Percentiles rank a stretch among this genome's conserved stretches.
Evolutionary conservation across 2,797 vertebrate genomes (phyloP).

Genomic region (Tauraco hartlaubi): DNA sequence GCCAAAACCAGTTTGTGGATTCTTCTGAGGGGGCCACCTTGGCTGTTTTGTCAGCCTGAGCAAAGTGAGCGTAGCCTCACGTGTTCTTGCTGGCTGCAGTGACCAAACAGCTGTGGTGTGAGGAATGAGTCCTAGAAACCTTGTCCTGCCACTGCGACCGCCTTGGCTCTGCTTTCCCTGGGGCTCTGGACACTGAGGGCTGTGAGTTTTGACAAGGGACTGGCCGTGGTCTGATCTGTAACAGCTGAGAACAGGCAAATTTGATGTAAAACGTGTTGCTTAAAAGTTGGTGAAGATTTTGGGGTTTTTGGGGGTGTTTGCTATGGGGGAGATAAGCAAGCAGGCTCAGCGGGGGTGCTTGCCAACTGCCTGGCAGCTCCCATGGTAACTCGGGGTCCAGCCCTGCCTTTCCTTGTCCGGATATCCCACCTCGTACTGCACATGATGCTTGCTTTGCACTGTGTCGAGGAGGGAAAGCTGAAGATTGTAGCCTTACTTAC

Average conservation of each 20-base stretch:
- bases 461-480: neutral
- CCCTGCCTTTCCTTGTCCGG: neutral
- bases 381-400: neutral
- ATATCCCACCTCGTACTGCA: rapidly evolving
- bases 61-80: neutral
- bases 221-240: neutral
- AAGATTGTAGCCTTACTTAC: neutral
- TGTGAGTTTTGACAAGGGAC: neutral
- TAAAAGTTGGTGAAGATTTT: neutral
- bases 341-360: rapidly evolving
- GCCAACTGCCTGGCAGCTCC: neutral
- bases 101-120: neutral
- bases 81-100: neutral
- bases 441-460: rapidly evolving
- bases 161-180: neutral
- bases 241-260: neutral
- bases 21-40: neutral
- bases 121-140: neutral
- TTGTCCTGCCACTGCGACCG: neutral
- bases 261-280: rapidly evolving
- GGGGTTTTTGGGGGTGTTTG: neutral
- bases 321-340: rapidly evolving
- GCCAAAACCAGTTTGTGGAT: neutral
- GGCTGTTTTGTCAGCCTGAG: neutral
- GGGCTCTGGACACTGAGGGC: rapidly evolving